A percentile compares a stretch with the other conserved stretches of the same genome.
phyloP scores from a whole-genome alignment of 2,888 invertebrate species.

The Sepioteuthis lessoniana region DNA sequence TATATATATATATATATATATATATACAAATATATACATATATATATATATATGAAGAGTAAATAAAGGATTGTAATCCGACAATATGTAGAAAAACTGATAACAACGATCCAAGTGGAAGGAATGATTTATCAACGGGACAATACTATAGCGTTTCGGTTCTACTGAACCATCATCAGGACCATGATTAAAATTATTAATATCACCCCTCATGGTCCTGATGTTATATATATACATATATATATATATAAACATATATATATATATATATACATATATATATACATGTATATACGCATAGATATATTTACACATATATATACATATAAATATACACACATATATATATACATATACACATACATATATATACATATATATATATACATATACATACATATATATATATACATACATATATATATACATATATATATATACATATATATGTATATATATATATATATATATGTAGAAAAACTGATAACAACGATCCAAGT shows the following conservation, averaged over 20 bases:
- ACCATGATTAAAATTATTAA: too few species aligned
- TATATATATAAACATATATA: conserved; percentile 38
- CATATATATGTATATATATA: background rate
- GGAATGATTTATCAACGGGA: too few species aligned
- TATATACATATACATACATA: background rate
- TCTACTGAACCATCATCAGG: too few species aligned
- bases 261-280: conserved; percentile 36
- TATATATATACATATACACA: background rate
- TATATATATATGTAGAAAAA: background rate
- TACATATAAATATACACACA: background rate
- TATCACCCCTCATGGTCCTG: too few species aligned
- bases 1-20: conserved; percentile 37
- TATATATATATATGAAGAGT: background rate
- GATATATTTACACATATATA: background rate
- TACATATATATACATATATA: conserved; percentile 15
- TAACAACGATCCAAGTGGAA: too few species aligned
- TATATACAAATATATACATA: conserved; percentile 10
- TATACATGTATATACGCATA: background rate
- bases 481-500: too few species aligned
- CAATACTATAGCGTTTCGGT: too few species aligned
- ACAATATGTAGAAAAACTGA: too few species aligned
- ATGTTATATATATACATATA: too few species aligned
- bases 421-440: conserved; percentile 35
- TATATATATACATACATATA: conserved; percentile 42
- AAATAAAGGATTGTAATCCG: too few species aligned